Conservation (phyloP, 2,113 vertebrate species). For the Uria lomvia region DNA sequence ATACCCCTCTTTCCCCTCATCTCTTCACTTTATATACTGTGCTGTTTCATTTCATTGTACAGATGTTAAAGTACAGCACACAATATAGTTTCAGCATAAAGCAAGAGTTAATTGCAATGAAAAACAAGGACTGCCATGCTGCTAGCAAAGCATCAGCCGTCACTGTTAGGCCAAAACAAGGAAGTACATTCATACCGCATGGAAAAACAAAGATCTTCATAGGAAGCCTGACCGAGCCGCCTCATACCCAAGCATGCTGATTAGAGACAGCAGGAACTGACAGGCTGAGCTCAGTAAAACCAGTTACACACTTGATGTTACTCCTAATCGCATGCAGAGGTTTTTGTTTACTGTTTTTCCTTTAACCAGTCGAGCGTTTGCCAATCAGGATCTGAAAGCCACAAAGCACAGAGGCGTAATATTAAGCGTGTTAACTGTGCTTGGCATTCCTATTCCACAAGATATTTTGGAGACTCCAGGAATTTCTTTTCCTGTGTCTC, state of each 20-base stretch:
- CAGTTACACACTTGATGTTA: background rate
- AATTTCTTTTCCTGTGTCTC: background rate
- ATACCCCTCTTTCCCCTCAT: background rate
- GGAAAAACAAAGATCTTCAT: conserved; percentile 1
- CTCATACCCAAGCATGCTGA: background rate
- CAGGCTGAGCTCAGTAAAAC: background rate
- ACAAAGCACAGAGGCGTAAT: background rate
- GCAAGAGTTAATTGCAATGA: background rate
- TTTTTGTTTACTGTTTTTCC: background rate
- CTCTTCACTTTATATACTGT: background rate
- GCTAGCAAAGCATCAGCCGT: background rate
- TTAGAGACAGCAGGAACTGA: background rate
- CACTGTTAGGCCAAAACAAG: background rate
- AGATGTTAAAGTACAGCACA: background rate
- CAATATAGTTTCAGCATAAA: background rate
- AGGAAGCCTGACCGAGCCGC: background rate
- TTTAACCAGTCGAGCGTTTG: background rate
- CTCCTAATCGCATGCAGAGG: background rate
- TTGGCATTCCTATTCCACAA: background rate
- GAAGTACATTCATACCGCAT: background rate
- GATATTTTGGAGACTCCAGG: background rate
- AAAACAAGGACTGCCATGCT: background rate
- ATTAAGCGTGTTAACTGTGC: background rate
- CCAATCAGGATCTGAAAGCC: background rate
- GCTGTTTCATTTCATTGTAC: background rate